Evolutionary conservation across 2,888 invertebrate genomes (phyloP), one percentile per base, ranked within the genome.

Genomic region (Nephrotoma flavescens): DNA sequence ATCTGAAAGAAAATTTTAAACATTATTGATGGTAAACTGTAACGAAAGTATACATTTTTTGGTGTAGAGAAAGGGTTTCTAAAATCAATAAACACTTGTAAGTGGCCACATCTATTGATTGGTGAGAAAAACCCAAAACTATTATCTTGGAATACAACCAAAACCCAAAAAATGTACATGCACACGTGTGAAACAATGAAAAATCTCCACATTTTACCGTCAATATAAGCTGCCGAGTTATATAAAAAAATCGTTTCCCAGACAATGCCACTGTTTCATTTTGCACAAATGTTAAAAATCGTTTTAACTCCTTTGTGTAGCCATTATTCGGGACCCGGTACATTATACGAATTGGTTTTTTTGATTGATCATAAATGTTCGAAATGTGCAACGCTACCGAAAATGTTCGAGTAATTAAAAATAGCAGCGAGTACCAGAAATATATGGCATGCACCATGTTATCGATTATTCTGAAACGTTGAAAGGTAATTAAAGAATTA

Each of bases 161-260:
- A 19, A 19, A 31, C 31, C 2, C 31, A 31, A 31, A 31, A 31
- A 31, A 31, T 31, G 52, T 57, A 15, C 11, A 57, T 31, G 31
- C 31, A 0, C 31, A 31, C 31, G 6, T 6, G 6, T 15, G 31
- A 31, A 57, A 57, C 15, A 31, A 6, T 19, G 6, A 19, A 57
- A 71, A 71, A 15, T 57, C 15, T 15, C 15, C 6, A 57, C 15
- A 57, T 15, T 42, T 88, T 87, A 94, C 94, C 91, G 92, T 92
- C 52, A 94, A 89, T 52, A 94, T 89, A 87, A 93, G 92, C 88
- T 92, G 92, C 88, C 93, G 91, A 5, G 93, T 92, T 15, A 94
- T 89, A 42, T 91, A 90, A 88, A 94, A 94, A 87, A 93, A 92
- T 6, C 93, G 93, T 89, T 92, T 92, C 9, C 94, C 94, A 44